Conservation (phyloP, 2,888 invertebrate genomes). For the Steinernema carpocapsae region DNA sequence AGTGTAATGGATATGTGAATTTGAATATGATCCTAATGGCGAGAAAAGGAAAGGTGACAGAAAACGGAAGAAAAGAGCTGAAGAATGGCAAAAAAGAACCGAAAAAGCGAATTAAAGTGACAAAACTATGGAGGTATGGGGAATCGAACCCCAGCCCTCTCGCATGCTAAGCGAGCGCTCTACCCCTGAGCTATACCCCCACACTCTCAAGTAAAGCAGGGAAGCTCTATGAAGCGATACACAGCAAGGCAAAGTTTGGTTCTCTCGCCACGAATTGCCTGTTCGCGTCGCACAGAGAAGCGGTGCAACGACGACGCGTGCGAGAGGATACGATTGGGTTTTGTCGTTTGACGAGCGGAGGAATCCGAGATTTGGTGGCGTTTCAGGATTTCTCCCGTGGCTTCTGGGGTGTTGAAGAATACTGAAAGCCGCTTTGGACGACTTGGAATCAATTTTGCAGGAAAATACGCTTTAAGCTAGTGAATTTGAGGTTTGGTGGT, state of each 20-base stretch:
- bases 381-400: too few relatives aligned
- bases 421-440: too few relatives aligned
- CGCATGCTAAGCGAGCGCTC: slow-evolving; percentile 60
- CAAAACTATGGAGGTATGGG: slow-evolving; percentile 50
- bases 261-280: neutral
- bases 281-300: neutral
- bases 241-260: neutral
- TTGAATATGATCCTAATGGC: slow-evolving; percentile 6
- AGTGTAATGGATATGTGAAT: neutral
- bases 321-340: neutral
- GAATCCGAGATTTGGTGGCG: neutral
- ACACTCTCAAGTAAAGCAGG: neutral
- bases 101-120: too few relatives aligned
- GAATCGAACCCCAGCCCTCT: slow-evolving; percentile 56
- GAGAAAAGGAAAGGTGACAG: neutral
- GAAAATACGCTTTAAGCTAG: too few relatives aligned
- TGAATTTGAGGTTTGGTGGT: too few relatives aligned
- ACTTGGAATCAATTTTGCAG: too few relatives aligned
- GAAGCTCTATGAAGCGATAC: neutral
- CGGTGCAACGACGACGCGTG: neutral
- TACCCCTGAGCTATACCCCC: slow-evolving; percentile 58
- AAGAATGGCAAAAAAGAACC: neutral
- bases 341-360: neutral
- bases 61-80: neutral
- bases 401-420: too few relatives aligned